A percentile compares a stretch with the other conserved stretches of the same genome.
These are phyloP conservation scores for Poeciliopsis retropinna DNA, from an alignment of 2,113 vertebrate species.

Conservation along the genomic window DNA sequence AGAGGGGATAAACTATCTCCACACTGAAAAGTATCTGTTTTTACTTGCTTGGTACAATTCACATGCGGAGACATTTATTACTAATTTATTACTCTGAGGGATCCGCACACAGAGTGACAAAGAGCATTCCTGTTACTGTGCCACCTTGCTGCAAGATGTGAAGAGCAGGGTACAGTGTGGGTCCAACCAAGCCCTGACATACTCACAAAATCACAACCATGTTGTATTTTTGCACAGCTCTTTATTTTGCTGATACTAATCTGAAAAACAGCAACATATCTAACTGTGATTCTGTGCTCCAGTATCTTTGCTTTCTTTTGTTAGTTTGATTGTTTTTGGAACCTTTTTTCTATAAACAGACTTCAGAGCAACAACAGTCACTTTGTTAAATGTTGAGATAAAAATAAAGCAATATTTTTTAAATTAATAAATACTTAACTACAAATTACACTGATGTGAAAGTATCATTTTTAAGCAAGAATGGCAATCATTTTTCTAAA, in stretches of 20 bases:
- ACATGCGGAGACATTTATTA: constrained; percentile 56
- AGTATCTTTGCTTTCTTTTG: neutral
- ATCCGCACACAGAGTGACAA: constrained; percentile 35
- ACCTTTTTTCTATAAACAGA: neutral
- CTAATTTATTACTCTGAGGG: constrained; percentile 30
- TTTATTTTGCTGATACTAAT: neutral
- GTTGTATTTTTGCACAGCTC: neutral
- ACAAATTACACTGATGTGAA: too few species aligned
- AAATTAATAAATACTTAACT: too few species aligned
- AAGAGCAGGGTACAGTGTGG: constrained; percentile 1
- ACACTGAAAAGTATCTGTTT: constrained; percentile 14
- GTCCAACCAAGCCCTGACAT: constrained; percentile 18
- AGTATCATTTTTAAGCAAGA: too few species aligned
- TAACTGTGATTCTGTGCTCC: neutral
- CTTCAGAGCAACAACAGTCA: neutral
- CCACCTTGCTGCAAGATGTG: constrained; percentile 28
- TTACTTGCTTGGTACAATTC: constrained; percentile 7
- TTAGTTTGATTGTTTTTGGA: neutral
- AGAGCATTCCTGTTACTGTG: constrained; percentile 28
- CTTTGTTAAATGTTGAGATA: too few species aligned
- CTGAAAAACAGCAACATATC: neutral
- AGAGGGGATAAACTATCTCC: constrained; percentile 6
- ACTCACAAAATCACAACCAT: neutral
- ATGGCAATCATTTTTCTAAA: too few species aligned
- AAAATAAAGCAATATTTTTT: too few species aligned